Percentiles rank a stretch among this genome's conserved stretches.
Conservation (phyloP, 1,140 invertebrate species). For the Caerostris extrusa region DNA sequence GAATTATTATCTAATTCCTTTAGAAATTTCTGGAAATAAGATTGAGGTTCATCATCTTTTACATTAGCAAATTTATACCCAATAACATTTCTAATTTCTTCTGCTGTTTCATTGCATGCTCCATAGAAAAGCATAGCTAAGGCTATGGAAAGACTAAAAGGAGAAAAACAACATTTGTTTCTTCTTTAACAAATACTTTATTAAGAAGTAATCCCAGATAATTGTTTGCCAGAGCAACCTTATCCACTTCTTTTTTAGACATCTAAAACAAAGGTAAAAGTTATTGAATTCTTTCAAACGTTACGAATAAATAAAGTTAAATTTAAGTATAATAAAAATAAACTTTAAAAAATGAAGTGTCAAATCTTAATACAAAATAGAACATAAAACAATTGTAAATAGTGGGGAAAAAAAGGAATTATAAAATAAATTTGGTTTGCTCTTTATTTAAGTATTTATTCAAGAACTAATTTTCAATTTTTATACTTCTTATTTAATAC, state of each 20-base stretch:
- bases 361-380: no score
- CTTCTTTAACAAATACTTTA: constrained; percentile 13
- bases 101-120: constrained; percentile 65
- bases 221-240: constrained; percentile 11
- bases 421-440: not conserved
- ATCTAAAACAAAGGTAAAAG: not conserved
- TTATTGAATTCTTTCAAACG: no score
- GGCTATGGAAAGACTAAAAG: constrained; percentile 77
- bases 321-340: no score
- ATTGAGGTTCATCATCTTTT: constrained; percentile 2
- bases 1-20: not conserved
- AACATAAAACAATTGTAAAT: no score
- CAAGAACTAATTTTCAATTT: no score
- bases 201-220: constrained; percentile 22
- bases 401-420: not conserved
- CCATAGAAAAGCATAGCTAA: constrained; percentile 77
- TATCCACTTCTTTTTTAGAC: not conserved
- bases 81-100: constrained; percentile 66
- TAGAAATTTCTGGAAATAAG: constrained; percentile 24
- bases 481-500: no score
- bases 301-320: no score
- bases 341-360: no score
- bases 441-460: no score
- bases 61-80: constrained; percentile 47
- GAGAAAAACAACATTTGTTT: constrained; percentile 74